Percentiles rank a stretch among this genome's conserved stretches.
Evolutionary conservation across 1,140 invertebrate genomes (phyloP).

Genomic region (Drosophila santomea): DNA sequence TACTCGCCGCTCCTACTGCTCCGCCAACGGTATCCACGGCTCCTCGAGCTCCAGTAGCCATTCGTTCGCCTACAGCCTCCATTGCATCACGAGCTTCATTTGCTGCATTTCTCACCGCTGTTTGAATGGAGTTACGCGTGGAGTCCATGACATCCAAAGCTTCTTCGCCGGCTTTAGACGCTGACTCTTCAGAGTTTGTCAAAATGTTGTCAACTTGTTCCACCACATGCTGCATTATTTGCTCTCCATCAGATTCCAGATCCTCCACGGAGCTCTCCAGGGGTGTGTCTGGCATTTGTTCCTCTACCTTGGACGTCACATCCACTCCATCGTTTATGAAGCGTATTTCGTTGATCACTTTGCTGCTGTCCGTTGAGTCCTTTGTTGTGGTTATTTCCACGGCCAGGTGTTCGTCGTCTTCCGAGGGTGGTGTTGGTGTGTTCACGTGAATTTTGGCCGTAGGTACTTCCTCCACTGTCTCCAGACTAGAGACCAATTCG

Average conservation of each 20-base stretch:
- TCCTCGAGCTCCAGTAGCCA: constrained; percentile 63
- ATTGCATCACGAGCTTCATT: constrained; percentile 65
- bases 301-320: constrained; percentile 76
- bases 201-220: constrained; percentile 57
- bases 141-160: constrained; percentile 46
- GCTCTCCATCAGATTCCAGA: constrained; percentile 64
- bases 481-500: constrained; percentile 65
- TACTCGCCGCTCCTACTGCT: constrained; percentile 58
- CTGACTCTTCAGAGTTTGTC: constrained; percentile 19
- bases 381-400: constrained; percentile 77
- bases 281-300: constrained; percentile 66
- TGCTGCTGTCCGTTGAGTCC: constrained; percentile 69
- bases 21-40: constrained; percentile 63
- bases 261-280: constrained; percentile 55
- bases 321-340: constrained; percentile 84
- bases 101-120: constrained; percentile 58
- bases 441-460: constrained; percentile 55
- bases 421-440: constrained; percentile 69
- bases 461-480: constrained; percentile 64
- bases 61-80: constrained; percentile 68
- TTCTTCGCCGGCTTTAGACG: constrained; percentile 18
- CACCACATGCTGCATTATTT: constrained; percentile 52
- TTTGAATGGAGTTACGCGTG: constrained; percentile 46
- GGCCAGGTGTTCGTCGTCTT: constrained; percentile 77
- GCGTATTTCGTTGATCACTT: constrained; percentile 78